phyloP scores from a whole-genome alignment of 2,888 invertebrate genomes.

The Drosophila buzzatii region DNA sequence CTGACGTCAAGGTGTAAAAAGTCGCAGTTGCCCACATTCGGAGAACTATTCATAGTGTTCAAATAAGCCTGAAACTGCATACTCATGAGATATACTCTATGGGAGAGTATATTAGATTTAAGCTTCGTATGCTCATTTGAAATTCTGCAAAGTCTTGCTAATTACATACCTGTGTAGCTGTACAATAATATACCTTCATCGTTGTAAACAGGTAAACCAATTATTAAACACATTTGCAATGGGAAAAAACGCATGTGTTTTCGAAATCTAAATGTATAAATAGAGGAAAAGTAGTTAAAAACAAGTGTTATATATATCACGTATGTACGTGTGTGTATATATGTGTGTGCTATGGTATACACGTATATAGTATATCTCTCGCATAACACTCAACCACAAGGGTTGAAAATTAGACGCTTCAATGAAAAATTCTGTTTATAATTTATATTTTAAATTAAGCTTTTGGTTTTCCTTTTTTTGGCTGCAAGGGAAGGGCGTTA shows the following conservation, averaged over 20 bases:
- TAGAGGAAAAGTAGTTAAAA: not conserved
- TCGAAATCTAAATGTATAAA: not conserved
- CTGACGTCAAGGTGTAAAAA: slow-evolving; percentile 40
- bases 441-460: not conserved
- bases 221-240: not conserved
- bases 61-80: slow-evolving; percentile 2
- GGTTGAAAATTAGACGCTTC: slow-evolving; percentile 3
- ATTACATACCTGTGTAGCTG: not conserved
- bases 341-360: not conserved
- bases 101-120: not conserved
- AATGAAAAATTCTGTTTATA: not conserved
- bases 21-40: slow-evolving; percentile 15
- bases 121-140: not conserved
- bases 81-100: no score
- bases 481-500: not conserved
- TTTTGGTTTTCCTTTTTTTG: not conserved
- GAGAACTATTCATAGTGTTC: slow-evolving; percentile 18
- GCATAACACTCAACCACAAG: not conserved
- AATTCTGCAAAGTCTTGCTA: not conserved
- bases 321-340: not conserved
- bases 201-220: not conserved
- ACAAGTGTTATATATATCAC: not conserved
- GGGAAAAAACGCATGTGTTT: slow-evolving; percentile 8
- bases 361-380: not conserved
- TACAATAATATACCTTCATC: not conserved